Base-by-base conservation (phyloP, 2,888 invertebrate genomes). In the Nyleta sp. region DNA sequence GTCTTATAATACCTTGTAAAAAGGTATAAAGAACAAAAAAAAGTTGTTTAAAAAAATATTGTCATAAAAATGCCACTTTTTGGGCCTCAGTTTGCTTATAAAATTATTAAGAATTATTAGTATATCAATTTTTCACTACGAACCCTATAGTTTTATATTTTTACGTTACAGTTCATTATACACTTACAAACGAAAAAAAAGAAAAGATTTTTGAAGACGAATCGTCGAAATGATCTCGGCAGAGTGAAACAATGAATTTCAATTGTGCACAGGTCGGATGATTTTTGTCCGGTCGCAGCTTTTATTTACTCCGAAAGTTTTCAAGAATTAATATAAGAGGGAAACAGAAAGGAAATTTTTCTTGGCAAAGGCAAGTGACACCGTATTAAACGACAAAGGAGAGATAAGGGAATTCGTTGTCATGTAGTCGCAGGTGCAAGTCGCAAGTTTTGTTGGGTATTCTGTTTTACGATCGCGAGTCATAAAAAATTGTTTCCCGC, bases 351-450 rank as follows among this genome's bases (percentile, higher is more conserved):
- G 15, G 50, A 22, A 53, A 62, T 55, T 38, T 55, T 55, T 62
- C 62, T 44, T 48, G 33, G 50, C 62, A 35, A 33, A 68, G 48
- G 18, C 67, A 68, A 62, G 40, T 75, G 62, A 68, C 75, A 75
- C 42, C 68, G 62, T 75, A 75, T 75, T 75, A 75, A 67, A 68
- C 62, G 75, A 75, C 68, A 48, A 68, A 62, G 46, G 67, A 62
- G 68, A 62, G 75, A 68, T 62, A 68, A 75, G 68, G 62, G 62
- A 67, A 75, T 75, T 68, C 52, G 31, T 48, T 42, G 68, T 62
- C 55, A 57, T 48, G 55, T 48, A 68, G 75, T 48, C 75, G 24
- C 68, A 68, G 75, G 68, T 75, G 75, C 65, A 71, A 44, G 35
- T 71, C 31, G 52, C 71, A 55, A 62, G 33, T 72, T 62, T 42